These are phyloP conservation scores for Lophotis ruficrista DNA, from an alignment of 2,113 vertebrate species.

Conservation along the genomic window DNA sequence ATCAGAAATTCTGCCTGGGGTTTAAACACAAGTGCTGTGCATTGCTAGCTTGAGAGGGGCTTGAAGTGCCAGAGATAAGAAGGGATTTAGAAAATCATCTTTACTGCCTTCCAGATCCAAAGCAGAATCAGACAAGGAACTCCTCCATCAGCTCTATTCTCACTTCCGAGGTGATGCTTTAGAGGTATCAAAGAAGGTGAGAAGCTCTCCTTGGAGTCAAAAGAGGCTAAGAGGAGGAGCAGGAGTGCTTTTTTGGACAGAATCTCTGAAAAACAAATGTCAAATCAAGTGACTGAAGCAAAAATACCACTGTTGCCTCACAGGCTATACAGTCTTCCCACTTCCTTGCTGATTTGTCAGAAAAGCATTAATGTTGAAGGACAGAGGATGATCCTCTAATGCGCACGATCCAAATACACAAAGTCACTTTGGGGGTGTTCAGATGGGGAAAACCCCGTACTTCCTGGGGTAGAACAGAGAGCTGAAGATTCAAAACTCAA, in stretches of 20 bases:
- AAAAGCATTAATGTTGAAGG: background rate
- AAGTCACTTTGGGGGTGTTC: background rate
- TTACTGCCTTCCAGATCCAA: background rate
- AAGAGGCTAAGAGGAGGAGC: background rate
- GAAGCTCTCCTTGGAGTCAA: background rate
- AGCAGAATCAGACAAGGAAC: background rate
- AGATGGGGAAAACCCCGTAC: background rate
- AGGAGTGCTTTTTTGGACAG: background rate
- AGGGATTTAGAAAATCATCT: background rate
- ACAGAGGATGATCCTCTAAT: background rate
- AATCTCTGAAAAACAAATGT: slow-evolving; percentile 6
- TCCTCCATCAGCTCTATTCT: background rate
- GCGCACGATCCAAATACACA: background rate
- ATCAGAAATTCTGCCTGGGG: background rate
- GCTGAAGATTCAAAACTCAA: slow-evolving; percentile 1
- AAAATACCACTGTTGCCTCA: slow-evolving; percentile 47
- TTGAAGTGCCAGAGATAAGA: background rate
- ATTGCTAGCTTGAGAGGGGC: background rate
- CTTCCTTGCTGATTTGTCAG: background rate
- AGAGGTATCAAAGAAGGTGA: background rate
- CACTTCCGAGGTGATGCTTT: background rate
- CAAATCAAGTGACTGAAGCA: slow-evolving; percentile 51
- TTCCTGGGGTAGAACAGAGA: background rate
- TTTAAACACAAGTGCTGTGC: background rate
- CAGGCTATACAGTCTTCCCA: background rate